Evolutionary conservation across 2,888 invertebrate genomes (phyloP), one percentile per base, ranked within the genome.

Genomic region (Allolobophora icterica): DNA sequence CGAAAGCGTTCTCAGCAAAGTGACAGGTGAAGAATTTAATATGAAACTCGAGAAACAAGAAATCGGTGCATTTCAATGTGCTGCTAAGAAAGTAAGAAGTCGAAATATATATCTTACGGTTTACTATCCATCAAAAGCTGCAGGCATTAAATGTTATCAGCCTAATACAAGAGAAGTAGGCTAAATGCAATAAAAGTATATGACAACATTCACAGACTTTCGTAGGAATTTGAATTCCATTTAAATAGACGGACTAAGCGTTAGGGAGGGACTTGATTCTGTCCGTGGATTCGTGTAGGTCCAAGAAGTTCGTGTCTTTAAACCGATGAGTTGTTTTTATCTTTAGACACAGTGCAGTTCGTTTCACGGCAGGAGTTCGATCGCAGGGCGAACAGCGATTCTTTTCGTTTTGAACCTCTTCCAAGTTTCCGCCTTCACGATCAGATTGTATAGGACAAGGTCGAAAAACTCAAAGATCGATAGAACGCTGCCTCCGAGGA

Each of bases 381-480:
- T 58, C 30, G 30, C 5, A 3, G 58, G 58, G 30, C 13, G 30
- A 30, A 58, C 58, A 30, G 24, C 58, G 24, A 58, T 58, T 58
- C 58, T 24, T 4, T 2, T 58, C 24, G 58, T 5, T 58, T 58
- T 58, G 0, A 30, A 24, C 13, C 58, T 24, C 58, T 58, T 58
- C 58, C 4, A 58, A 24, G 58, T 30, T 30, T 24, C 58, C 24
- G 24, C 1, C 58, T 84, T 84, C 19, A 84, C 84, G 84, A 84
- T 84, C 17, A 84, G 17, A 15, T 84, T 84, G 84, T 84, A 84
- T 15, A 84, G 34, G 34, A 84, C 34, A 21, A 84, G 84, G 21
- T 84, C 84, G 34, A 84, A n/a, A 21, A 84, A 84, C 34, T 84
- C 84, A 84, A 84, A 84, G 84, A 84, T 35, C 84, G 84, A 84